A percentile compares a stretch with the other conserved stretches of the same genome.
phyloP scores from a whole-genome alignment of 2,797 vertebrate species.

The Aulostomus chinensis region DNA sequence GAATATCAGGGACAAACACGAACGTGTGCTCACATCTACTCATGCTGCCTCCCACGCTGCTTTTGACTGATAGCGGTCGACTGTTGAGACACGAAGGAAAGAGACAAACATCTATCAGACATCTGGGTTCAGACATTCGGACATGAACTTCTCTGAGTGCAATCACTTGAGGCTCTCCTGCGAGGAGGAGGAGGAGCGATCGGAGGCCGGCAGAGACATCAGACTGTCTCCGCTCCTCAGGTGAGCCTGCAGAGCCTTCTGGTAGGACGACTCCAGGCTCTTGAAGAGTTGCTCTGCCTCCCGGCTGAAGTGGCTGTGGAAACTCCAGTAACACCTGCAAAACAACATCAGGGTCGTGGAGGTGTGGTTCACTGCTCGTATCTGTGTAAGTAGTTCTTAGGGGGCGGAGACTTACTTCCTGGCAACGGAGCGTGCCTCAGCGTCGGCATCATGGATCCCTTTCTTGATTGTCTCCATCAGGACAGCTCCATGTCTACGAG shows the following conservation, averaged over 20 bases:
- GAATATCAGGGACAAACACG: no score
- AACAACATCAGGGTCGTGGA: background rate
- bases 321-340: conserved; percentile 92
- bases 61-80: conserved; percentile 64
- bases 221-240: conserved; percentile 90
- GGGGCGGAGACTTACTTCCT: conserved; percentile 84
- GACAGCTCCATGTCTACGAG: conserved; percentile 85
- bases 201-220: conserved; percentile 90
- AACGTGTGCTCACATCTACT: conserved; percentile 57
- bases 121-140: no score
- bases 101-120: background rate
- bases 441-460: conserved; percentile 93
- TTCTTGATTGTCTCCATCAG: conserved; percentile 95
- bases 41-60: conserved; percentile 39
- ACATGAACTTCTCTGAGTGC: no score
- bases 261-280: conserved; percentile 91
- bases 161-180: conserved; percentile 98
- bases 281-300: conserved; percentile 94
- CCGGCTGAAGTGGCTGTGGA: conserved; percentile 89
- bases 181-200: conserved; percentile 95
- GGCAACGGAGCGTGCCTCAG: conserved; percentile 92
- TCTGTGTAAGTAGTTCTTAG: background rate
- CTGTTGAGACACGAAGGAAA: conserved; percentile 40
- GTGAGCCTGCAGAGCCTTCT: conserved; percentile 93
- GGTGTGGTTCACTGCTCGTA: no score